A percentile compares a stretch with the other conserved stretches of the same genome.
These are phyloP conservation scores for Semicossyphus pulcher DNA, from an alignment of 2,113 vertebrate genomes.

Conservation along the genomic window DNA sequence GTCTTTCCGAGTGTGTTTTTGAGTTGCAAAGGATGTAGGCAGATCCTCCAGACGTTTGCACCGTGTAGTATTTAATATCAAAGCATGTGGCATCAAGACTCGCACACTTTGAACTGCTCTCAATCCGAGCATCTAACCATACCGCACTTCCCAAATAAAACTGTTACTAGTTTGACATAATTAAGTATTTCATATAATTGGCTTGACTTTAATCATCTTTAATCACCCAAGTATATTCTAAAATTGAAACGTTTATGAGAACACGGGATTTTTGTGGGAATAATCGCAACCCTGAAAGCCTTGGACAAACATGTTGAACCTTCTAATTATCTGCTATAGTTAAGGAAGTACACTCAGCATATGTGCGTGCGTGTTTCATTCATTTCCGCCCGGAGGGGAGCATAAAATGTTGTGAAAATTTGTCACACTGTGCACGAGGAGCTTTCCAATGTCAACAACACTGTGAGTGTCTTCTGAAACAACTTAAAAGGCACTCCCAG, in stretches of 20 bases:
- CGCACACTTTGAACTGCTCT: slow-evolving; percentile 60
- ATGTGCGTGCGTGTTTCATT: slow-evolving; percentile 58
- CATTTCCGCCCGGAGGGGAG: slow-evolving; percentile 51
- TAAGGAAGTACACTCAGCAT: slow-evolving; percentile 71
- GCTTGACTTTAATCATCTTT: slow-evolving; percentile 82
- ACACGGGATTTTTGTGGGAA: slow-evolving; percentile 81
- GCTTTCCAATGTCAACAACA: slow-evolving; percentile 63
- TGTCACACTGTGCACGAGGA: slow-evolving; percentile 42
- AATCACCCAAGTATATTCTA: slow-evolving; percentile 84
- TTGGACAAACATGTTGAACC: slow-evolving; percentile 79
- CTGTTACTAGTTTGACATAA: slow-evolving; percentile 79
- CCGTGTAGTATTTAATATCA: slow-evolving; percentile 68
- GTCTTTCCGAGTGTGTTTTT: not conserved
- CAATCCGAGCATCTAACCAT: slow-evolving; percentile 65
- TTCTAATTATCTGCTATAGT: slow-evolving; percentile 81
- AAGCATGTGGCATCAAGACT: slow-evolving; percentile 79
- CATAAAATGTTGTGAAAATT: slow-evolving; percentile 66
- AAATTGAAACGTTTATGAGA: slow-evolving; percentile 84
- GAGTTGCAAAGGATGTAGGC: slow-evolving; percentile 25
- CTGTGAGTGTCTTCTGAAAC: slow-evolving; percentile 28
- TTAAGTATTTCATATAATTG: slow-evolving; percentile 83
- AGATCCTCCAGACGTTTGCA: slow-evolving; percentile 34
- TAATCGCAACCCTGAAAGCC: slow-evolving; percentile 75
- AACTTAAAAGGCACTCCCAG: slow-evolving; percentile 34
- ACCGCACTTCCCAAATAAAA: slow-evolving; percentile 82